Evolutionary conservation across 2,797 vertebrate species (phyloP), one percentile per base, ranked within the genome.

Genomic region (Margarornis squamiger): DNA sequence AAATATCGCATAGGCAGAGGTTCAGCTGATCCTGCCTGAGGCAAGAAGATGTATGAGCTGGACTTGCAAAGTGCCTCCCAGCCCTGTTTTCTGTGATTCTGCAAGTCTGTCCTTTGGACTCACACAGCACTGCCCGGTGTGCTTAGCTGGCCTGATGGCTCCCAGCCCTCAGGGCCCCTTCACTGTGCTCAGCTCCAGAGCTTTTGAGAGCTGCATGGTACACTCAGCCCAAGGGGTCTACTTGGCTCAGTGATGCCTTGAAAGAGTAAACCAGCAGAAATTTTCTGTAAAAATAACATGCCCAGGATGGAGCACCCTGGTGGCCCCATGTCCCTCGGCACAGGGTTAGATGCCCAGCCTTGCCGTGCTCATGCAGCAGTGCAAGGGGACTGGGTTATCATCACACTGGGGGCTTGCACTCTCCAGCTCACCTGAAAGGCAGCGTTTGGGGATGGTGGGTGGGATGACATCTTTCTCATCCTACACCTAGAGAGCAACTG

Each of bases 391-490:
- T 13, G 41, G 20, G 7, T 38, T 26, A 2, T 32, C 39, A 26
- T 9, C 22, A 26, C 41, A 1, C 21, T 2, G 29, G n/a, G 21
- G 10, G 2, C 34, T 74, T 8, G 2, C 19, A 15, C 17, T 19
- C 23, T 41, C 27, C 65, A 48, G 29, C 34, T 76, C 34, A 18
- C 36, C 22, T 45, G 29, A 48, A 49, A 16, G 27, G 51, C 43
- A 67, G 26, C 0, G 0, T 63, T 14, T 39, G 78, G 59, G 58
- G 22, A 10, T 0, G 0, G 51, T 1, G 4, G 10, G 14, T 34
- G 54, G 38, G 22, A n/a, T 38, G 52, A 43, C 29, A 38, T 61
- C 77, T 48, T 74, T 27, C 71, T 63, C 24, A 68, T 51, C 55
- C 43, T 66, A 62, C 29, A 39, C 26, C 12, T 30, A 43, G 29